These are phyloP conservation scores for Tenebrio molitor DNA, from an alignment of 1,140 invertebrate species.

Conservation along the genomic window DNA sequence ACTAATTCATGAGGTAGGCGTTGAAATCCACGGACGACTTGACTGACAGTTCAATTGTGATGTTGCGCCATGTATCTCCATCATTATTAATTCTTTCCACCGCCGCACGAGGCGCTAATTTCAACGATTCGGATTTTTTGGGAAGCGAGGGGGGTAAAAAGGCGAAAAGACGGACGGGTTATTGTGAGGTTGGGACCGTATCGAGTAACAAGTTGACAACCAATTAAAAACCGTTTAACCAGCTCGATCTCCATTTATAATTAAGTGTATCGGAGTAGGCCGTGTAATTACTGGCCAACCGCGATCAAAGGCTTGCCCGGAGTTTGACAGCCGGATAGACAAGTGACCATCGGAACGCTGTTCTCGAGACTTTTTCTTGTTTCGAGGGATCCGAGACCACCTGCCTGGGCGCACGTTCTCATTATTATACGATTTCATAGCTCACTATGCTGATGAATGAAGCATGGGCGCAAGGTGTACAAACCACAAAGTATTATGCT, in stretches of 20 bases:
- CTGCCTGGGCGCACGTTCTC: conserved; percentile 35
- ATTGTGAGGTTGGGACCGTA: conserved; percentile 38
- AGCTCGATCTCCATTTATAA: conserved; percentile 58
- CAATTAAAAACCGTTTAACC: conserved; percentile 62
- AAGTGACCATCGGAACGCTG: conserved; percentile 50
- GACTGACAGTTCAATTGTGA: conserved; percentile 31
- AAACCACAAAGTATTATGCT: too few species aligned
- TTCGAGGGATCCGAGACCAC: conserved; percentile 44
- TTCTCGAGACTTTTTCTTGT: conserved; percentile 26
- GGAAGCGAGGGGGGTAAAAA: too few species aligned
- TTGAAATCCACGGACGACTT: conserved; percentile 33
- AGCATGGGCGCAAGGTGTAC: not conserved
- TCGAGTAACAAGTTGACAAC: conserved; percentile 60
- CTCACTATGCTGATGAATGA: conserved; percentile 11
- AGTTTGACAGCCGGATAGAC: conserved; percentile 60
- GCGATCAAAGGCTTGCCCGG: conserved; percentile 52
- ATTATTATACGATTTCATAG: conserved; percentile 23
- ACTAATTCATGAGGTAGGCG: conserved; percentile 44
- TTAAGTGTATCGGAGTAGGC: conserved; percentile 61
- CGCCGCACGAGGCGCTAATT: too few species aligned
- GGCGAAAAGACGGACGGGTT: not conserved
- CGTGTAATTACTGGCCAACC: conserved; percentile 57
- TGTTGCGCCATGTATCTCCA: not conserved
- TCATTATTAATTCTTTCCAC: not conserved
- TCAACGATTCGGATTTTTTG: too few species aligned